Percentiles rank a stretch among this genome's conserved stretches.
phyloP scores from a whole-genome alignment of 2,888 invertebrate species.

The Poecilus cupreus region DNA sequence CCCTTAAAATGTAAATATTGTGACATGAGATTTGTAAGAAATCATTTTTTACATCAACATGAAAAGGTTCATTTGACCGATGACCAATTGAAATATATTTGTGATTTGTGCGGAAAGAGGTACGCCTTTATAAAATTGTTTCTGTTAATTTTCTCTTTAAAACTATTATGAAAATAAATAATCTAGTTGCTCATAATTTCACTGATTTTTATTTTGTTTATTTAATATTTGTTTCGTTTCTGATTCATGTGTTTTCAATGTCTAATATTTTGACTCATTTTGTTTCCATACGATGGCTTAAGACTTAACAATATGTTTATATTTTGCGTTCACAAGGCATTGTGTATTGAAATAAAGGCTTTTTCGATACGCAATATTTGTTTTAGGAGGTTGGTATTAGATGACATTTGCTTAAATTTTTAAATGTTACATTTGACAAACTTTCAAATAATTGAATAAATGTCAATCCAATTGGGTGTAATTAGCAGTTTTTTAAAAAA shows the following conservation, averaged over 20 bases:
- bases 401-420: no score
- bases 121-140: neutral
- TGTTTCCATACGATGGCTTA: no score
- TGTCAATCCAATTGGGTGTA: no score
- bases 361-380: no score
- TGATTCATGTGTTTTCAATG: neutral
- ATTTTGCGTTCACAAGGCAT: no score
- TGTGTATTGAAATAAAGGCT: no score
- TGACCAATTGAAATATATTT: conserved; percentile 39
- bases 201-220: neutral
- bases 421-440: no score
- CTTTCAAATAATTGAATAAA: no score
- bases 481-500: no score
- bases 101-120: conserved; percentile 53
- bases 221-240: neutral
- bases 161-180: no score
- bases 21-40: conserved; percentile 48
- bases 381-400: no score
- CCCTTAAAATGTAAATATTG: conserved; percentile 53
- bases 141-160: neutral
- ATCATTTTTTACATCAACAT: conserved; percentile 44
- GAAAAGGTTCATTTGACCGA: conserved; percentile 42
- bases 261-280: neutral
- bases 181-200: neutral
- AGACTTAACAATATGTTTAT: no score